Percentiles rank a stretch among this genome's conserved stretches.
Evolutionary conservation across 1,140 invertebrate genomes (phyloP).

Genomic region (Papilio machaon): DNA sequence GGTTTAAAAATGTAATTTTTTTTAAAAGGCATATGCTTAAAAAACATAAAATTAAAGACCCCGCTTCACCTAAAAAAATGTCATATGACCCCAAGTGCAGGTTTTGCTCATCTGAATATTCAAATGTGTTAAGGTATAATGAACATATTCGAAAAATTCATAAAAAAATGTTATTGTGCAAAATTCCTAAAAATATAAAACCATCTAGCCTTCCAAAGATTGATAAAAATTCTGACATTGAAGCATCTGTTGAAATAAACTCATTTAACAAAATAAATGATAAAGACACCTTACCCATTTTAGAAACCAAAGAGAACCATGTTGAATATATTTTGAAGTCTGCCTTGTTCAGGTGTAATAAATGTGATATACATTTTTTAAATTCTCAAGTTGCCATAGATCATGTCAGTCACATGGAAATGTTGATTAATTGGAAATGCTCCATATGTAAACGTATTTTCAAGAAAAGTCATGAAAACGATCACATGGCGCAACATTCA

Average conservation of each 20-base stretch:
- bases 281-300: neutral
- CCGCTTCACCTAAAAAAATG: slow-evolving; percentile 41
- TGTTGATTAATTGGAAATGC: slow-evolving; percentile 63
- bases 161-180: slow-evolving; percentile 40
- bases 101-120: slow-evolving; percentile 47
- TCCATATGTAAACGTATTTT: slow-evolving; percentile 55
- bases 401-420: slow-evolving; percentile 57
- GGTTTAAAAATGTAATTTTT: slow-evolving; percentile 44
- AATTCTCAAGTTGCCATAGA: slow-evolving; percentile 50
- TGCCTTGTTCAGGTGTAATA: slow-evolving; percentile 57
- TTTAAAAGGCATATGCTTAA: slow-evolving; percentile 45
- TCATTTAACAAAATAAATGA: slow-evolving; percentile 1
- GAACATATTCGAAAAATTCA: slow-evolving; percentile 53
- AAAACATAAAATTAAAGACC: slow-evolving; percentile 48
- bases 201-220: neutral
- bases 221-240: slow-evolving; percentile 5
- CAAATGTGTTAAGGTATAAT: slow-evolving; percentile 49
- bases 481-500: slow-evolving; percentile 62
- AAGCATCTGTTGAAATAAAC: neutral
- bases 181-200: slow-evolving; percentile 4
- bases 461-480: slow-evolving; percentile 53
- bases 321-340: slow-evolving; percentile 48
- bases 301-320: neutral
- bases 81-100: slow-evolving; percentile 53
- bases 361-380: slow-evolving; percentile 65